These are phyloP conservation scores for Panthera tigris DNA, from an alignment of 2,113 vertebrate species.

Conservation along the genomic window DNA sequence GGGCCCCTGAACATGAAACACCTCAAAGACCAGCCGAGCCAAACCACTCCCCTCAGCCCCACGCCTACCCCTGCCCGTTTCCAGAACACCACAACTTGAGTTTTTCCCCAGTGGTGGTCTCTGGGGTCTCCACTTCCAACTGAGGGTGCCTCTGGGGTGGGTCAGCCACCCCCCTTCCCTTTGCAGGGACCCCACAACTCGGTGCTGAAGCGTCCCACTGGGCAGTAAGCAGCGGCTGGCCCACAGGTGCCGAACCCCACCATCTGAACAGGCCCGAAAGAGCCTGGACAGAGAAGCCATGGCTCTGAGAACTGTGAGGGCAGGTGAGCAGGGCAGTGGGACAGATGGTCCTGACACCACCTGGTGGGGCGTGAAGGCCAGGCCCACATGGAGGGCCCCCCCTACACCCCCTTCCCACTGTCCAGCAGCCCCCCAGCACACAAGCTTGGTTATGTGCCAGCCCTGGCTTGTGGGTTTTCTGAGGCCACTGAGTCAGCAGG, in stretches of 20 bases:
- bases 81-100: accelerated
- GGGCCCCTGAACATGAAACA: too few species aligned
- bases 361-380: not conserved
- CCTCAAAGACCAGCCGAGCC: not conserved
- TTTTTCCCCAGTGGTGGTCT: not conserved
- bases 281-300: not conserved
- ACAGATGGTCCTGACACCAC: too few species aligned
- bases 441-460: not conserved
- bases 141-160: not conserved
- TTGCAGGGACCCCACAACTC: not conserved
- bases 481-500: not conserved
- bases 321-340: not conserved
- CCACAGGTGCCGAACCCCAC: not conserved
- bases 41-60: accelerated
- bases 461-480: not conserved
- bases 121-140: not conserved
- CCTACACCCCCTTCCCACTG: not conserved
- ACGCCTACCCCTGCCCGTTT: not conserved
- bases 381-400: not conserved
- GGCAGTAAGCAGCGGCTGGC: not conserved
- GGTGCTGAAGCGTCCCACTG: not conserved
- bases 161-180: accelerated
- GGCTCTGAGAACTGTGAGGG: not conserved
- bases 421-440: not conserved
- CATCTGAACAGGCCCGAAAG: not conserved